Evolutionary conservation across 2,797 vertebrate genomes (phyloP).

Genomic region (Acrocephalus scirpaceus): DNA sequence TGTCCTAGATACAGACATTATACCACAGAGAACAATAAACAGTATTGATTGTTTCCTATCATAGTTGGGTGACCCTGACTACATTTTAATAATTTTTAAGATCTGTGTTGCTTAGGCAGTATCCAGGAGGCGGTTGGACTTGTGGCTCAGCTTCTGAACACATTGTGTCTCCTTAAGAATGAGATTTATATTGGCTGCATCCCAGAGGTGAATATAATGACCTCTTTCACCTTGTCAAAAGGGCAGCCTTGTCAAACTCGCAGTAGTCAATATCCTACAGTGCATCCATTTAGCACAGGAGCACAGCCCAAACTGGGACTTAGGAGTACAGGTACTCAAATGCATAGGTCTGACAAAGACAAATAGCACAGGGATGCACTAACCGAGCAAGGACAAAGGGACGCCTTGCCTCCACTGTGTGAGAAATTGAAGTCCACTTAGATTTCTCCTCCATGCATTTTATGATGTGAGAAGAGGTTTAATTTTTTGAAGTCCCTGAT

Average conservation of each 20-base stretch:
- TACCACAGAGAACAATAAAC: neutral
- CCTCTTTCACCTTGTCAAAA: constrained; percentile 77
- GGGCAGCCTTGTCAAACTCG: constrained; percentile 75
- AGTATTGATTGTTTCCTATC: constrained; percentile 8
- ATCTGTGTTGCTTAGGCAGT: neutral
- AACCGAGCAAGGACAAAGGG: constrained; percentile 91
- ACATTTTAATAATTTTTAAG: constrained; percentile 18
- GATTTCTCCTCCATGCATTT: constrained; percentile 66
- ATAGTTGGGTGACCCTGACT: constrained; percentile 42
- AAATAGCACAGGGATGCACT: constrained; percentile 83
- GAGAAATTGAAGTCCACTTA: constrained; percentile 71
- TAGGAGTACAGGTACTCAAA: constrained; percentile 77
- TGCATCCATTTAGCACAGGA: constrained; percentile 82
- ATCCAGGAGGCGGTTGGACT: neutral
- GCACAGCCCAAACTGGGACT: constrained; percentile 73
- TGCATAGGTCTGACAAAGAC: constrained; percentile 87
- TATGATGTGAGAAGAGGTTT: constrained; percentile 70
- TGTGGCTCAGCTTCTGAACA: constrained; percentile 25
- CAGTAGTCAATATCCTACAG: constrained; percentile 85
- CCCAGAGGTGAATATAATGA: constrained; percentile 70
- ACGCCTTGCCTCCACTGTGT: constrained; percentile 72
- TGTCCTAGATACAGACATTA: neutral
- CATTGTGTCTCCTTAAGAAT: constrained; percentile 46
- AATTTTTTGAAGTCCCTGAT: constrained; percentile 70
- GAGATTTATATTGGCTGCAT: constrained; percentile 50